Evolutionary conservation across 2,888 invertebrate species (phyloP).

Genomic region (Parnassius apollo): DNA sequence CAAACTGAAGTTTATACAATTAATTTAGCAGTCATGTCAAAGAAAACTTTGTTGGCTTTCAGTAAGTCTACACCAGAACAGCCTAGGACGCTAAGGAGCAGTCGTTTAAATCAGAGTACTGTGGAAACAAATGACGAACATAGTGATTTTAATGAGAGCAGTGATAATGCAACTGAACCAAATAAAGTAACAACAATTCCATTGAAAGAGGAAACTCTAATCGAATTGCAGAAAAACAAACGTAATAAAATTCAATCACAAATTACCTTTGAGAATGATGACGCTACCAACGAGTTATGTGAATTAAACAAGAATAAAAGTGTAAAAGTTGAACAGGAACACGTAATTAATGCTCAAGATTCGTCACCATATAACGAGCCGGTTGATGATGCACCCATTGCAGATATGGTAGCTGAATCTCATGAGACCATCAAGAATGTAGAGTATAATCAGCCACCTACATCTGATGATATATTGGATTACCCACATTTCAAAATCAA

Average conservation of each 20-base stretch:
- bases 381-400: not conserved
- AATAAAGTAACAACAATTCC: not conserved
- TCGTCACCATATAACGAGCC: not conserved
- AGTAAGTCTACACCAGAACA: slow-evolving; percentile 35
- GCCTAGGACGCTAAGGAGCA: slow-evolving; percentile 47
- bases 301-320: slow-evolving; percentile 26
- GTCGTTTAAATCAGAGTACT: slow-evolving; percentile 44
- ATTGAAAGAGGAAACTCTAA: slow-evolving; percentile 8
- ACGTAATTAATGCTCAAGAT: slow-evolving; percentile 28
- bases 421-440: not conserved
- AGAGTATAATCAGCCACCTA: not conserved
- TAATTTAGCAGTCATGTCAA: slow-evolving; percentile 58
- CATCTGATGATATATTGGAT: slow-evolving; percentile 35
- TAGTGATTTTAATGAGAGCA: slow-evolving; percentile 37
- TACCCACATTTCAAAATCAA: slow-evolving; percentile 64
- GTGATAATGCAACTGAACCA: slow-evolving; percentile 22
- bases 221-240: slow-evolving; percentile 19
- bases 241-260: slow-evolving; percentile 49
- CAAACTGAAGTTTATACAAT: slow-evolving; percentile 71
- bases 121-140: slow-evolving; percentile 30
- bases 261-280: slow-evolving; percentile 61
- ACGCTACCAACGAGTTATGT: slow-evolving; percentile 37
- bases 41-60: slow-evolving; percentile 44
- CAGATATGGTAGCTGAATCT: not conserved
- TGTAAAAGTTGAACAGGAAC: slow-evolving; percentile 30